phyloP scores from a whole-genome alignment of 2,888 invertebrate species.

The Gari tellinella region DNA sequence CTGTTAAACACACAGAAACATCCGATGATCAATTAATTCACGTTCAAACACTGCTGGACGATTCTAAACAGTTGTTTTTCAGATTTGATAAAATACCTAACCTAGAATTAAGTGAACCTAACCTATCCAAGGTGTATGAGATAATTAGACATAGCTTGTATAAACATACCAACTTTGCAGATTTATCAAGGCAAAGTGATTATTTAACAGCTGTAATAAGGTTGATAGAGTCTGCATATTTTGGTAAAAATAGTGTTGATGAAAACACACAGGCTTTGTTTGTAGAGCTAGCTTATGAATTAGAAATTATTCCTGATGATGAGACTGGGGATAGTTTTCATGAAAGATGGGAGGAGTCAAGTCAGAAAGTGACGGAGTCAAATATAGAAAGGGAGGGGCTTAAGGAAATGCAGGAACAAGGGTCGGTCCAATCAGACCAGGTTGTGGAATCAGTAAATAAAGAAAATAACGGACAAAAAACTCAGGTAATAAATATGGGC shows the following conservation, averaged over 20 bases:
- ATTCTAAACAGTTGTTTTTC: conserved; percentile 68
- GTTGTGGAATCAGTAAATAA: not conserved
- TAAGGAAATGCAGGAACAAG: not conserved
- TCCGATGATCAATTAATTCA: conserved; percentile 31
- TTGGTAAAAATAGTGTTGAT: conserved; percentile 63
- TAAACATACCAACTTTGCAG: conserved; percentile 72
- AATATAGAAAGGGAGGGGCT: not conserved
- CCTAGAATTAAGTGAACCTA: conserved; percentile 36
- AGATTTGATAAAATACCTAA: conserved; percentile 57
- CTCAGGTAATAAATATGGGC: not conserved
- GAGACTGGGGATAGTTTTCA: conserved; percentile 9
- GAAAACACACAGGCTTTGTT: conserved; percentile 58
- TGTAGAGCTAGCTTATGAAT: conserved; percentile 63
- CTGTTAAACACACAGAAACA: too few species aligned
- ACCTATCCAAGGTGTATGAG: conserved; percentile 73
- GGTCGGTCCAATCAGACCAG: conserved; percentile 6
- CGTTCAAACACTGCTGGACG: conserved; percentile 65
- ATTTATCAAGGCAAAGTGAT: conserved; percentile 63
- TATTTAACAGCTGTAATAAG: conserved; percentile 75
- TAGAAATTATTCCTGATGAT: conserved; percentile 50
- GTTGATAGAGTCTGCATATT: conserved; percentile 73
- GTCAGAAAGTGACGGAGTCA: conserved; percentile 3
- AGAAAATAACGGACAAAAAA: not conserved
- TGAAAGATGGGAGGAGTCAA: conserved; percentile 6
- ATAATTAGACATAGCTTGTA: conserved; percentile 68